Percentiles rank a stretch among this genome's conserved stretches.
phyloP scores from a whole-genome alignment of 2,113 vertebrate genomes.

The Neomonachus schauinslandi region DNA sequence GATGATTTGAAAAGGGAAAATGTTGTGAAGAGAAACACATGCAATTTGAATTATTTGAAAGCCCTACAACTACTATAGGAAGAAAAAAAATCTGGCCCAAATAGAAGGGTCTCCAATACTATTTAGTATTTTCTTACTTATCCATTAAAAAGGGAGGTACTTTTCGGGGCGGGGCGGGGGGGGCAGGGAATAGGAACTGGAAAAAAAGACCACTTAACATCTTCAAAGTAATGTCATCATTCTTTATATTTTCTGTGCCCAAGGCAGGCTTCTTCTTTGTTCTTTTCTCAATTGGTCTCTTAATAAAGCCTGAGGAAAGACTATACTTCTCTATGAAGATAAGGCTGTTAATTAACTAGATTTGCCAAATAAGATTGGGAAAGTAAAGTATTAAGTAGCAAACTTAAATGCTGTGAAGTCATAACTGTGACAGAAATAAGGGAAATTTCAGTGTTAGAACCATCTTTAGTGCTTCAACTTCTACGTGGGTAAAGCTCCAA shows the following conservation, averaged over 20 bases:
- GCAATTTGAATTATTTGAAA: constrained; percentile 59
- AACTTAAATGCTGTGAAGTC: constrained; percentile 21
- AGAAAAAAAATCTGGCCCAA: constrained; percentile 35
- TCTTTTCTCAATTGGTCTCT: constrained; percentile 54
- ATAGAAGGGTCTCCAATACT: constrained; percentile 15
- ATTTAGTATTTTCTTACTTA: constrained; percentile 25
- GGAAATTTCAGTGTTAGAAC: background rate
- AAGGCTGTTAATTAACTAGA: constrained; percentile 79
- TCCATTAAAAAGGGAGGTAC: constrained; percentile 38
- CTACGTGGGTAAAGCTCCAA: background rate
- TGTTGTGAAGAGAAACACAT: constrained; percentile 25
- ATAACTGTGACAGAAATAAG: background rate
- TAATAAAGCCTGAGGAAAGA: constrained; percentile 48
- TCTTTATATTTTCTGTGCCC: constrained; percentile 47
- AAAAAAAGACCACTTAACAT: constrained; percentile 44
- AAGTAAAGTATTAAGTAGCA: constrained; percentile 35
- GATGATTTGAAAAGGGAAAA: constrained; percentile 42
- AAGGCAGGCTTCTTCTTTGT: constrained; percentile 38
- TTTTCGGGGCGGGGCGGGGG: background rate
- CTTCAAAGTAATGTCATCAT: constrained; percentile 55
- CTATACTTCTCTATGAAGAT: constrained; percentile 46
- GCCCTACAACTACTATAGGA: background rate
- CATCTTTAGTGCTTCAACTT: background rate
- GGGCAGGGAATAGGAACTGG: background rate
- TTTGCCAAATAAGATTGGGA: constrained; percentile 61